Base-by-base conservation (phyloP, 2,888 invertebrate genomes). In the Vesta saturnalis region DNA sequence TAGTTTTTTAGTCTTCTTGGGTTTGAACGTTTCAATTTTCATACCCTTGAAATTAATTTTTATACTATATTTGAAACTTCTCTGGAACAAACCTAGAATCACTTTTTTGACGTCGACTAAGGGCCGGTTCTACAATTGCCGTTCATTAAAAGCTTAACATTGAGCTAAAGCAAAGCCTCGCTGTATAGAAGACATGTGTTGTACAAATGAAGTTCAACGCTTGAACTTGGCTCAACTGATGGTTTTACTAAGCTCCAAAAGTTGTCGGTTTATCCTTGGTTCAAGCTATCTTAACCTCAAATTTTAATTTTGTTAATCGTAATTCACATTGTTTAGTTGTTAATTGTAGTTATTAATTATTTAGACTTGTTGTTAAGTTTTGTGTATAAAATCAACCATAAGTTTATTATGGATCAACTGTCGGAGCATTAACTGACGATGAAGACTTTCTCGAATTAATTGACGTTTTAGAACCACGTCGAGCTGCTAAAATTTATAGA, bases 381-480 rank as follows among this genome's bases (percentile, higher is more conserved):
- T 59, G 46, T 23, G 59, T 21, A 16, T 46, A 14, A 14, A 16
- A 35, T 35, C 30, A 15, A 46, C 21, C 16, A 59, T 23, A 18
- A 59, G 3, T 16, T 15, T 18, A 18, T 43, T 14, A 18, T 19
- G 14, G 8, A 59, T 59, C 30, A 15, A 46, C 23, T 43, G 43
- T 14, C 15, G 47, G 47, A 15, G 14, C 47, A 23, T 59, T 64
- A 19, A 64, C 64, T 1, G 64, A 64, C 18, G 64, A 64, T 19
- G 64, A 64, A 49, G 64, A 64, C n/a, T 59, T 64, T 58, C n/a
- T 64, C 14, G 64, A 59, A 58, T n/a, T 64, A 19, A 19, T 59
- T 15, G 18, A 59, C 1, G 12, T 58, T 1, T 39, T 58, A 19
- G 57, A 2, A 14, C 46, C 12, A 18, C 57, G 18, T 8, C 43